Evolutionary conservation across 2,888 invertebrate genomes (phyloP), one percentile per base, ranked within the genome.

Genomic region (Sesia bembeciformis): DNA sequence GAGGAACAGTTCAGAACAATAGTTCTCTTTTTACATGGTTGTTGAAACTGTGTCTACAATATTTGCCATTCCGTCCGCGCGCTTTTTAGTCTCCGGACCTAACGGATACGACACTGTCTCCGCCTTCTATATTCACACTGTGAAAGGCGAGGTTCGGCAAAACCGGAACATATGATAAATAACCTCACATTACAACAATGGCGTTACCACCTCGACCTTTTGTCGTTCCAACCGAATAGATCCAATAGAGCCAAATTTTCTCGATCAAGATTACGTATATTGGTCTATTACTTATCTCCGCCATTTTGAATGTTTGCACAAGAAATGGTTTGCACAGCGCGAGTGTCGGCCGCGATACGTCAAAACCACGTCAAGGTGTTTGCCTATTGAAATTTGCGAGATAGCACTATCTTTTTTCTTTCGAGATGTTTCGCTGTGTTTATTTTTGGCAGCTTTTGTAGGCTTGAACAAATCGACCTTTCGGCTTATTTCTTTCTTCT

Each of bases 181-280:
- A 73, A 71, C 64, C 51, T 60, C 50, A 59, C 66, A 68, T 73
- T 70, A 72, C 69, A 75, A 72, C 74, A 74, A 76, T 77, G 74
- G 72, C 70, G 75, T 72, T 74, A 77, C 78, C 76, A 78, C 74
- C 68, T 70, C 67, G 72, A 69, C 75, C 74, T 68, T 78, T 77
- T 76, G 76, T 76, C 67, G 62, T 50, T 59, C 64, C 71, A 70
- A 73, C 63, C 66, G 68, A 67, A 67, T 65, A 70, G 61, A 62
- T 62, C 73, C 70, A 73, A 77, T 76, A 64, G 68, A 56, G 60
- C 61, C 69, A 66, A 77, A 76, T 75, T 72, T 70, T 62, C 65
- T 60, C 72, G 54, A 64, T 69, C 55, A 62, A 63, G 72, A 71
- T 72, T 66, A 67, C 64, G 62, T 62, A 63, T 72, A 77, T 76